These are phyloP conservation scores for Eunapius fragilis DNA, from an alignment of 37 sponge, comb jelly and placozoan genomes.

Conservation along the genomic window DNA sequence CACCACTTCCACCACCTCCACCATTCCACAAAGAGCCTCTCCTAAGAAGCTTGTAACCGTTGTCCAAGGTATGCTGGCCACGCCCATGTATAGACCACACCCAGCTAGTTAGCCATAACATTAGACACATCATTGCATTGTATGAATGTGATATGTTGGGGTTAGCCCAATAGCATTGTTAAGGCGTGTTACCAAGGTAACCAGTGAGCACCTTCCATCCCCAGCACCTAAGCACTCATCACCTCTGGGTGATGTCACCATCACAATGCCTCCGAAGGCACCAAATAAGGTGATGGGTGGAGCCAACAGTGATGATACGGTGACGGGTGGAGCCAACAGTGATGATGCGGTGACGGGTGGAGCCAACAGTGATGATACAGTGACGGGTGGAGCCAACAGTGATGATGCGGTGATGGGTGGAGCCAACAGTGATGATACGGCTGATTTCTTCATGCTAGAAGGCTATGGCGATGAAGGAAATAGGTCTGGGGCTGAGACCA, in stretches of 20 bases:
- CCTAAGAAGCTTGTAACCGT: background rate
- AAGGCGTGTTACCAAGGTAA: background rate
- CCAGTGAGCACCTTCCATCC: background rate
- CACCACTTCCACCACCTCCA: background rate
- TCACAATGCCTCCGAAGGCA: background rate
- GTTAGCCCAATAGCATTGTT: background rate
- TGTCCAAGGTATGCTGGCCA: background rate
- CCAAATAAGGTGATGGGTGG: too few relatives aligned
- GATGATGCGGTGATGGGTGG: too few relatives aligned
- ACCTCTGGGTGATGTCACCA: background rate
- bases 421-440: background rate
- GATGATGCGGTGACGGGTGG: too few relatives aligned
- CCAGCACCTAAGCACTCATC: background rate
- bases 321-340: too few relatives aligned
- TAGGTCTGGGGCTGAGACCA: background rate
- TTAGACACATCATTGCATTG: too few relatives aligned
- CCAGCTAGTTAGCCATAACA: background rate
- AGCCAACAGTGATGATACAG: too few relatives aligned
- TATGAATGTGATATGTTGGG: too few relatives aligned
- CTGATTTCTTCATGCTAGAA: background rate
- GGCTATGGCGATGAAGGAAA: background rate
- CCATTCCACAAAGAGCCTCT: background rate
- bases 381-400: too few relatives aligned
- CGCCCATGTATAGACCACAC: background rate
- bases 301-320: too few relatives aligned